These are phyloP conservation scores for Escarpia spicata DNA, from an alignment of 2,888 invertebrate species.

Conservation along the genomic window DNA sequence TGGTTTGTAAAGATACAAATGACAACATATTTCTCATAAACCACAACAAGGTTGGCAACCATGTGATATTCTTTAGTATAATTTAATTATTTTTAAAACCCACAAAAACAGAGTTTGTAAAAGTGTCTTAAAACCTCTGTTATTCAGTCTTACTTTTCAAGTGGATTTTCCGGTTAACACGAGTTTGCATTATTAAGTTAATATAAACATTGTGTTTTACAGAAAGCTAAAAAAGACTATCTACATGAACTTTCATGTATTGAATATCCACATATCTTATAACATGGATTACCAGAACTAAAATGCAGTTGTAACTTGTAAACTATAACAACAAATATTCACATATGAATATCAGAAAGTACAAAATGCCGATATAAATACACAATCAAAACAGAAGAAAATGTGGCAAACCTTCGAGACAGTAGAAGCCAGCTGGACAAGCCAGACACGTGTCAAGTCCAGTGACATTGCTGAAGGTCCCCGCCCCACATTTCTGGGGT, in stretches of 20 bases:
- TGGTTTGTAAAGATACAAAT: background rate
- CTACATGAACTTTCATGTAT: background rate
- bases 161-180: too few species aligned
- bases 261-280: background rate
- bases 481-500: slow-evolving; percentile 56
- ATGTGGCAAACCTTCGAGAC: slow-evolving; percentile 48
- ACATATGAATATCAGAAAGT: background rate
- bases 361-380: background rate
- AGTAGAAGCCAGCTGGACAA: slow-evolving; percentile 61
- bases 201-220: background rate
- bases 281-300: background rate
- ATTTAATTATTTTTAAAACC: background rate
- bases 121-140: background rate
- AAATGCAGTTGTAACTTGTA: background rate
- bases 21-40: background rate
- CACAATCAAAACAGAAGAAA: background rate
- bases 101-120: background rate
- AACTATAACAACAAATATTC: background rate
- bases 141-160: background rate
- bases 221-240: background rate
- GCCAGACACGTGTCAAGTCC: slow-evolving; percentile 48
- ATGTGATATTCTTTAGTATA: background rate
- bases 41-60: background rate
- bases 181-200: too few species aligned
- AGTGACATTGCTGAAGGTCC: slow-evolving; percentile 54